Percentiles rank a stretch among this genome's conserved stretches.
Conservation (phyloP, 2,888 invertebrate species). For the Drosophila algonquin region DNA sequence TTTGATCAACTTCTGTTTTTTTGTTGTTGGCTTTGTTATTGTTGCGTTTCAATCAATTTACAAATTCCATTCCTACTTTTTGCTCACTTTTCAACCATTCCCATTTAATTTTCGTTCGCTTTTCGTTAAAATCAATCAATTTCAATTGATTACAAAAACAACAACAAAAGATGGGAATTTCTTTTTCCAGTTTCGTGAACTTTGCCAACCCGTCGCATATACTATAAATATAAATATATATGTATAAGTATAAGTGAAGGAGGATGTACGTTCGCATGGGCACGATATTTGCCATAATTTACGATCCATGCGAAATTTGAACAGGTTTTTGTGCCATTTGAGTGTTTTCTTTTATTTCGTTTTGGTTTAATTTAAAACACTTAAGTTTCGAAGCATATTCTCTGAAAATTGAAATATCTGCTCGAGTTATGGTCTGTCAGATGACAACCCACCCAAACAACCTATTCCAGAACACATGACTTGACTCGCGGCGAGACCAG, state of each 20-base stretch:
- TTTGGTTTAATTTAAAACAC: conserved; percentile 27
- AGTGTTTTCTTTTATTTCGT: conserved; percentile 22
- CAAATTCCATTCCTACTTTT: conserved; percentile 38
- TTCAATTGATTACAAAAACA: conserved; percentile 60
- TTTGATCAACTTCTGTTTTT: conserved; percentile 32
- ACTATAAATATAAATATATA: conserved; percentile 49
- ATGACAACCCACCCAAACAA: neutral
- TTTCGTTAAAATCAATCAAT: conserved; percentile 77
- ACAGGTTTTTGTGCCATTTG: conserved; percentile 29
- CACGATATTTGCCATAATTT: conserved; percentile 22
- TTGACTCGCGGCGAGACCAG: neutral
- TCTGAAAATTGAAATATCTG: neutral
- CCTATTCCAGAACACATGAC: neutral
- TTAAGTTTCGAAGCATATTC: conserved; percentile 10
- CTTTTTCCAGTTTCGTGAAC: conserved; percentile 72
- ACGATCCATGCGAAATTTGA: conserved; percentile 16
- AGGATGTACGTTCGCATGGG: neutral
- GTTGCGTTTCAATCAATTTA: conserved; percentile 61
- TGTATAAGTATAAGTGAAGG: conserved; percentile 35
- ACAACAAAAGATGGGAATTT: conserved; percentile 50
- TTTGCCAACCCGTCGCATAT: conserved; percentile 49
- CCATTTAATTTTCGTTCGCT: conserved; percentile 47
- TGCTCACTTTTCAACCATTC: conserved; percentile 13
- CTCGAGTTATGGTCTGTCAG: neutral
- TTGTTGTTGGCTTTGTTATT: conserved; percentile 20